Percentiles rank a stretch among this genome's conserved stretches.
Conservation (phyloP, 2,888 invertebrate species). For the Hesperia comma region DNA sequence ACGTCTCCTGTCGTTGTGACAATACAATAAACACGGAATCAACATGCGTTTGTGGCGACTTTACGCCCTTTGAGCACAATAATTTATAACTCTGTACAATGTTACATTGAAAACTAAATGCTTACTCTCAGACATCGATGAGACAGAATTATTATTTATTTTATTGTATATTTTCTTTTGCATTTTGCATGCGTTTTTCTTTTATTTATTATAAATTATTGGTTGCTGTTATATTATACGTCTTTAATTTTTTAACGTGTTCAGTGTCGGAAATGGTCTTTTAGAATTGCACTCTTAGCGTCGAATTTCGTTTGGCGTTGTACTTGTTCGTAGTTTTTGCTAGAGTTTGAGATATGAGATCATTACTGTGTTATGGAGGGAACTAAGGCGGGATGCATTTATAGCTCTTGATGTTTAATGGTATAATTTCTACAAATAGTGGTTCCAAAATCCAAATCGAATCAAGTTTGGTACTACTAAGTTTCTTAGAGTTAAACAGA, state of each 20-base stretch:
- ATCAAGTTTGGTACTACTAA: no score
- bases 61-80: no score
- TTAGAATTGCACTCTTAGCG: not conserved
- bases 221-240: constrained; percentile 14
- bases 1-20: constrained; percentile 12
- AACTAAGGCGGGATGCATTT: not conserved
- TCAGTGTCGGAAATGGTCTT: not conserved
- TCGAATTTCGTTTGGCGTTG: not conserved
- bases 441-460: no score
- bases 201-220: not conserved
- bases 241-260: not conserved
- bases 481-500: no score
- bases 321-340: constrained; percentile 1
- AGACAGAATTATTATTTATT: constrained; percentile 37
- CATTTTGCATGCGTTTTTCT: constrained; percentile 28
- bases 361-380: not conserved
- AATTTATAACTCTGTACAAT: no score
- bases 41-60: not conserved
- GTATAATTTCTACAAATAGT: no score
- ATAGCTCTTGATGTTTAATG: not conserved
- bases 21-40: not conserved
- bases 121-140: not conserved
- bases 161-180: constrained; percentile 25
- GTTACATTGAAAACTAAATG: not conserved
- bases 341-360: constrained; percentile 14